Base-by-base conservation (phyloP, 2,888 invertebrate genomes). In the Dione vanillae region DNA sequence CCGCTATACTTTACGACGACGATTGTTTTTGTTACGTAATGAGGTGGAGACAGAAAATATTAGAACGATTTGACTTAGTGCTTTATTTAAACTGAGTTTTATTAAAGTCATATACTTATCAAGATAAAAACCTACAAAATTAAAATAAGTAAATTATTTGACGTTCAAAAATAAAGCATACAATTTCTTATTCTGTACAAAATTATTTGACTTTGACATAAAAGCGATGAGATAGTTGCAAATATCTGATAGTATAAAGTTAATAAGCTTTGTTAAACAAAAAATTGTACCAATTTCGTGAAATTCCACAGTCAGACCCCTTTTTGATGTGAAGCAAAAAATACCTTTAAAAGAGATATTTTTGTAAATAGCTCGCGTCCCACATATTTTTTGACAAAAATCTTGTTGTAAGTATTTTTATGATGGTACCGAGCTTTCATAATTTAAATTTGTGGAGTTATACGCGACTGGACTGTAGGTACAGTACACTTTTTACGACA, bases 21-120 rank as follows among this genome's bases (percentile, higher is more conserved):
- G 54, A 52, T 65, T 54, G 68, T 59, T 65, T 59, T 61, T 59
- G 66, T 66, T 43, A 56, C 62, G 47, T 64, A 64, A 69, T 64
- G 64, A 69, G 69, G 64, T 56, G 64, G 56, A 56, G 62, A 64
- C 47, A 64, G 45, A 67, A 45, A 61, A 47, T 62, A 62, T 35
- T 62, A 47, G 27, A 47, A 35, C 47, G 8, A 45, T 62, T 62
- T 47, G 62, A 43, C 41, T 62, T 11, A 47, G 11, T n/a, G 35
- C 45, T 64, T 64, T 19, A 19, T 43, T 59, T 41, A 19, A 14
- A 47, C 9, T 10, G 16, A 16, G 47, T 9, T 47, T 45, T 47
- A 47, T 47, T 47, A 16, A n/a, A 9, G n/a, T 47, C n/a, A 6
- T 45, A 1, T 45, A 45, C n/a, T 45, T n/a, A n/a, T n/a, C n/a